Evolutionary conservation across 2,888 invertebrate species (phyloP).

Genomic region (Danaus chrysippus): DNA sequence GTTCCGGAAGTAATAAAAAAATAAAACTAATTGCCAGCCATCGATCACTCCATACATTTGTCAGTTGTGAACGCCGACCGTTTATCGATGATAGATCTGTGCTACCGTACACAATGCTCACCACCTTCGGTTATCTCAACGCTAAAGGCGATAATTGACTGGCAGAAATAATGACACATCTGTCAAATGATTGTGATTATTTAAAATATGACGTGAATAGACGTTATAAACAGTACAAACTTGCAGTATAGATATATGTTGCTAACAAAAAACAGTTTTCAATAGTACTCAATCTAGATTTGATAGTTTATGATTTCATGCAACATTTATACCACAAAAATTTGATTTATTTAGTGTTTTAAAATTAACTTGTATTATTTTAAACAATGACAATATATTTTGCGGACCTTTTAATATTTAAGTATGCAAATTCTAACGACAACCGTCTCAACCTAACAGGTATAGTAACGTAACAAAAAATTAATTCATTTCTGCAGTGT

Average conservation of each 20-base stretch:
- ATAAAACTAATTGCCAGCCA: slow-evolving; percentile 29
- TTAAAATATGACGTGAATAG: not conserved
- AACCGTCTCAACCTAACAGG: too few relatives aligned
- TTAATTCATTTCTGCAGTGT: too few relatives aligned
- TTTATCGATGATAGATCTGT: slow-evolving; percentile 47
- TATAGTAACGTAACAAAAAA: too few relatives aligned
- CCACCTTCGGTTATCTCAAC: not conserved
- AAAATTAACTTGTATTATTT: too few relatives aligned
- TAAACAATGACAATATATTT: too few relatives aligned
- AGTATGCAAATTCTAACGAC: too few relatives aligned
- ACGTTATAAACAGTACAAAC: not conserved
- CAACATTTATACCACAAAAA: too few relatives aligned
- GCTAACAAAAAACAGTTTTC: too few relatives aligned
- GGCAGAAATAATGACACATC: slow-evolving; percentile 24
- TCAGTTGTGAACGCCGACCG: slow-evolving; percentile 37
- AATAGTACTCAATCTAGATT: too few relatives aligned
- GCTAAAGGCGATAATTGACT: not conserved
- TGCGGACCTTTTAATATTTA: too few relatives aligned
- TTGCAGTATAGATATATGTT: not conserved
- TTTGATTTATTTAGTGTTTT: too few relatives aligned
- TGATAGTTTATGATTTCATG: too few relatives aligned
- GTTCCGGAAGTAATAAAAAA: slow-evolving; percentile 10
- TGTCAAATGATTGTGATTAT: slow-evolving; percentile 21
- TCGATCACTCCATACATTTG: slow-evolving; percentile 48
- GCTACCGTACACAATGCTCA: slow-evolving; percentile 39